Base-by-base conservation (phyloP, 2,113 vertebrate species). In the Gavialis gangeticus region DNA sequence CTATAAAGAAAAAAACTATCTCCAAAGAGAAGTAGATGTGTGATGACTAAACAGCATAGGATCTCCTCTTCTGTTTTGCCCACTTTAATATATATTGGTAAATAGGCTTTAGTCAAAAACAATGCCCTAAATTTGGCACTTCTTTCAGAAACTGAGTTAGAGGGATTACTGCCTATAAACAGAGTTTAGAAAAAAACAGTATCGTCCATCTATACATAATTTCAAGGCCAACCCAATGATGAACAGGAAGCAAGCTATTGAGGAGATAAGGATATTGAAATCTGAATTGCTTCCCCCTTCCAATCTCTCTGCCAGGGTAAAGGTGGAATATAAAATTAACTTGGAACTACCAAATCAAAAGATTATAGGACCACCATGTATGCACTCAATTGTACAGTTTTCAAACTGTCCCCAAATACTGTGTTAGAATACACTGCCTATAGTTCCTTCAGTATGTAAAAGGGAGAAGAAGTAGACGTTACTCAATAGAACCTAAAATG, bases 401-500 rank as follows among this genome's bases (percentile, higher is more conserved):
- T 71, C 67, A 37, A 12, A 17, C 30, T 71, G 46, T 73, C 9
- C 24, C 69, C 34, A 73, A 30, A 24, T 22, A 73, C 24, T 34
- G 7, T 46, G 34, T 73, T 24, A 73, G 21, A 73, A 37, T 37
- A 14, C 34, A 73, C 15, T 30, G 46, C 34, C 8, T 37, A 12
- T 37, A 46, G 5, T 24, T 25, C 21, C 14, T 73, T 24, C 34
- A 7, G 10, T 8, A 12, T 0, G 0, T 9, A 28, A 37, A 6
- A 56, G 28, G 79, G 54, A 66, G 54, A 64, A 56, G 4, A 28
- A 30, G 15, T 0, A 5, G 21, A 8, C 8, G 12, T 73, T 30
- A 18, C 3, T 57, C 58, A 85, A 63, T 4, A 69, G 63, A 63
- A 80, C 82, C 66, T 28, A 6, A 69, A 63, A 25, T 19, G 24